A percentile compares a stretch with the other conserved stretches of the same genome.
Evolutionary conservation across 1,140 invertebrate genomes (phyloP).

Genomic region (Wasmannia auropunctata): DNA sequence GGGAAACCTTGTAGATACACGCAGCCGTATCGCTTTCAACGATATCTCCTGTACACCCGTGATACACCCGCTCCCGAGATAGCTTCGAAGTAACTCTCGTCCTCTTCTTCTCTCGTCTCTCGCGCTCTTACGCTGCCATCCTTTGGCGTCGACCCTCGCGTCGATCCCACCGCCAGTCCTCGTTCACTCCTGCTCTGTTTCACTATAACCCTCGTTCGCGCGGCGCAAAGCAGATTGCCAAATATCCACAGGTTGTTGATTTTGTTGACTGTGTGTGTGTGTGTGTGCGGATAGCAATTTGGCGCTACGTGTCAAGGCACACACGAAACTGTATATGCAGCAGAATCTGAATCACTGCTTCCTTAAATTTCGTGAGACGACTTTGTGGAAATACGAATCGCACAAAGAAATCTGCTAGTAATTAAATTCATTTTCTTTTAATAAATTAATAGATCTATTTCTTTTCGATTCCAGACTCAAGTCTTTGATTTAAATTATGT

Average conservation of each 20-base stretch:
- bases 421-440: not conserved
- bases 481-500: not conserved
- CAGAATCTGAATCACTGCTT: not conserved
- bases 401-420: not conserved
- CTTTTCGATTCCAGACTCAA: not conserved
- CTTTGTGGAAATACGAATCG: not conserved
- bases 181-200: slow-evolving; percentile 17
- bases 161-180: not conserved
- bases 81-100: slow-evolving; percentile 33
- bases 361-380: not conserved
- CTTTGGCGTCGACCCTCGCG: not conserved
- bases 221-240: slow-evolving; percentile 80
- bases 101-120: not conserved
- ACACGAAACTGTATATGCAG: slow-evolving; percentile 8
- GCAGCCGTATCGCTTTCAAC: slow-evolving; percentile 68
- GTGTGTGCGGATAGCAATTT: slow-evolving; percentile 58
- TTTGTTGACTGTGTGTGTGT: slow-evolving; percentile 75
- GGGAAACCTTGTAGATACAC: slow-evolving; percentile 41
- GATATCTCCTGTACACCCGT: slow-evolving; percentile 55
- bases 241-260: slow-evolving; percentile 84
- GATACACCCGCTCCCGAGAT: slow-evolving; percentile 62
- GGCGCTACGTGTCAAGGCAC: slow-evolving; percentile 61
- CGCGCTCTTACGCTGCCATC: not conserved
- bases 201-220: slow-evolving; percentile 49
- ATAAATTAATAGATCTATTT: not conserved